phyloP scores from a whole-genome alignment of 2,797 vertebrate genomes.

The Lateolabrax maculatus region DNA sequence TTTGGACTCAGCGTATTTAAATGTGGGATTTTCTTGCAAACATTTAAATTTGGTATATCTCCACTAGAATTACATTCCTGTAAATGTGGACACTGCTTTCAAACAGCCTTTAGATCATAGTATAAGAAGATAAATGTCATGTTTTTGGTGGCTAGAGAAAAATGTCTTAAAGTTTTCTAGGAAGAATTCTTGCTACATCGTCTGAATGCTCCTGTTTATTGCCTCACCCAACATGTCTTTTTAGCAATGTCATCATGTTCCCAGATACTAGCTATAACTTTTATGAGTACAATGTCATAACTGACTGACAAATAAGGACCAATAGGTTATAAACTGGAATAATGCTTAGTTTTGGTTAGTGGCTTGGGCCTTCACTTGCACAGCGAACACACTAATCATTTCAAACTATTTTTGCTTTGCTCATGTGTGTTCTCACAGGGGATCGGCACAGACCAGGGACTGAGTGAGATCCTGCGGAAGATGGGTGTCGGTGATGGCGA shows the following conservation, averaged over 20 bases:
- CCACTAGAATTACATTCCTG: background rate
- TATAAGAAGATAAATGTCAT: background rate
- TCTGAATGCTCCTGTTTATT: background rate
- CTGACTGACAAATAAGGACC: background rate
- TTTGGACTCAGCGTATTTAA: no score
- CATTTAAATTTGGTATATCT: no score
- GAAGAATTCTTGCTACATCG: background rate
- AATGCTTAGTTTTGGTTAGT: background rate
- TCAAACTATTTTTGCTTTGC: background rate
- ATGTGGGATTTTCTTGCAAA: no score
- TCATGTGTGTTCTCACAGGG: slow-evolving; percentile 55
- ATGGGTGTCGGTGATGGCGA: slow-evolving; percentile 86
- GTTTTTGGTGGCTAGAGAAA: background rate
- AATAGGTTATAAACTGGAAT: background rate
- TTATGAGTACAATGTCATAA: no score
- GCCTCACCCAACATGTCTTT: background rate
- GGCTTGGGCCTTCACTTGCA: background rate
- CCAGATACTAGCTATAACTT: background rate
- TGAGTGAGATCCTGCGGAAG: slow-evolving; percentile 77
- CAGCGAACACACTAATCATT: background rate
- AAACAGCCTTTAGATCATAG: background rate
- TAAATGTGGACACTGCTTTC: background rate
- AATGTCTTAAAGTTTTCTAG: no score
- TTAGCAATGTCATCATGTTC: background rate
- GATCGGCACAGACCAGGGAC: slow-evolving; percentile 69